Base-by-base conservation (phyloP, 2,888 invertebrate genomes). In the Ochropleura leucogaster region DNA sequence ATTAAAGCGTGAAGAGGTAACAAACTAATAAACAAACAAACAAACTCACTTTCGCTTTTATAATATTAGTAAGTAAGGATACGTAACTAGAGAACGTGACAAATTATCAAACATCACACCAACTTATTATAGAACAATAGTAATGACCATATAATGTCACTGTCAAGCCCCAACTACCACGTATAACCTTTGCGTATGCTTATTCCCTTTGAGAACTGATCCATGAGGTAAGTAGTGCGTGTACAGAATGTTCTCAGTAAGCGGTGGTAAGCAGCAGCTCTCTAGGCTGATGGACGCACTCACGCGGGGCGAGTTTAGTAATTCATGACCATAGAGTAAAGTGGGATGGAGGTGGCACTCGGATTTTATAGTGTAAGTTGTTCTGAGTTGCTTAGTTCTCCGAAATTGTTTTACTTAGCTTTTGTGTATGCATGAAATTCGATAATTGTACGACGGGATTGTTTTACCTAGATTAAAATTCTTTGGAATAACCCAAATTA, bases 221-320 rank as follows among this genome's bases (percentile, higher is more conserved):
- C 83, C 79, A 81, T 85, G 79, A 87, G 53, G 65, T 80, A 75
- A 85, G 73, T 67, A 86, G 68, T 63, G 62, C 59, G 68, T 68
- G 72, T 76, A 64, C 68, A 20, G 40, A 65, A 49, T 71, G 77
- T 64, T 55, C 68, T 40, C 42, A 42, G 74, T 77, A 66, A 82
- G 68, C 68, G 74, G 68, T 49, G 84, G 82, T 72, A 75, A 82
- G 80, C 74, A 80, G 44, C 64, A 70, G 51, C 42, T 71, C 70
- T 46, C 49, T 68, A 65, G 68, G 62, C 59, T 72, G 82, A 84
- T 62, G 77, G 77, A 79, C 75, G 66, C 40, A 80, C 79, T 71
- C 80, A 75, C 72, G 75, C 72, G 59, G 70, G 44, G 44, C 8
- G 51, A 68, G 20, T 51, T 85, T 76, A 74, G 63, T 87, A 75